phyloP scores from a whole-genome alignment of 2,797 vertebrate genomes.

The Neosilurus hyrtlii region DNA sequence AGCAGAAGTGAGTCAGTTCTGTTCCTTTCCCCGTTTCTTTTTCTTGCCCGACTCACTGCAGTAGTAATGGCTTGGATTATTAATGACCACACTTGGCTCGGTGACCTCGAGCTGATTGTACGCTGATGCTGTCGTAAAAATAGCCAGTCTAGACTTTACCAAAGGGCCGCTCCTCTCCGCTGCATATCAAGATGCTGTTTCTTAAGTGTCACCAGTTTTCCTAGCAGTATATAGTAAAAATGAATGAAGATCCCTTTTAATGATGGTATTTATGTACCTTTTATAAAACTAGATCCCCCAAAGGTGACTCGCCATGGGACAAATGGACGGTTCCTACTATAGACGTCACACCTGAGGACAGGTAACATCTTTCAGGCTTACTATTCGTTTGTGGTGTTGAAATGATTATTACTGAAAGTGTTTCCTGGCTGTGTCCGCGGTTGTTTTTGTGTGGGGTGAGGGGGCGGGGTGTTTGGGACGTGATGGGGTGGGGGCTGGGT shows the following conservation, averaged over 20 bases:
- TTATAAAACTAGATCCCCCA: slow-evolving; percentile 57
- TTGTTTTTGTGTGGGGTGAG: too few species aligned
- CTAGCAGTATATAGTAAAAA: slow-evolving; percentile 9
- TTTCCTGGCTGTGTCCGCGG: too few species aligned
- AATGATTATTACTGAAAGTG: neutral
- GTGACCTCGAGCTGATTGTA: slow-evolving; percentile 67
- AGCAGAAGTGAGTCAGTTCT: slow-evolving; percentile 69
- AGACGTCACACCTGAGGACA: slow-evolving; percentile 42
- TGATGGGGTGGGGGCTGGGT: too few species aligned
- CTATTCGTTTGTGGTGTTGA: neutral
- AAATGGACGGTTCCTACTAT: slow-evolving; percentile 69
- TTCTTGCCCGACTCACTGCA: slow-evolving; percentile 60
- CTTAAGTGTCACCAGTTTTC: neutral
- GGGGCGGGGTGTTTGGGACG: too few species aligned
- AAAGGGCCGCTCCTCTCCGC: slow-evolving; percentile 45
- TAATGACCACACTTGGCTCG: slow-evolving; percentile 54
- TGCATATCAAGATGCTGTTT: slow-evolving; percentile 46
- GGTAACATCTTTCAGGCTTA: slow-evolving; percentile 6
- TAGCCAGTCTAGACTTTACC: slow-evolving; percentile 60
- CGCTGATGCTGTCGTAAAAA: slow-evolving; percentile 61
- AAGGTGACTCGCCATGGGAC: slow-evolving; percentile 68
- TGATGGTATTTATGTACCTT: slow-evolving; percentile 17
- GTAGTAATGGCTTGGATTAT: slow-evolving; percentile 52
- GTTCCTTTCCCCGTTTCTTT: slow-evolving; percentile 46
- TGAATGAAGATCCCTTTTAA: slow-evolving; percentile 42